Percentiles rank a stretch among this genome's conserved stretches.
phyloP scores from a whole-genome alignment of 2,888 invertebrate genomes.

The Andrena marginata region DNA sequence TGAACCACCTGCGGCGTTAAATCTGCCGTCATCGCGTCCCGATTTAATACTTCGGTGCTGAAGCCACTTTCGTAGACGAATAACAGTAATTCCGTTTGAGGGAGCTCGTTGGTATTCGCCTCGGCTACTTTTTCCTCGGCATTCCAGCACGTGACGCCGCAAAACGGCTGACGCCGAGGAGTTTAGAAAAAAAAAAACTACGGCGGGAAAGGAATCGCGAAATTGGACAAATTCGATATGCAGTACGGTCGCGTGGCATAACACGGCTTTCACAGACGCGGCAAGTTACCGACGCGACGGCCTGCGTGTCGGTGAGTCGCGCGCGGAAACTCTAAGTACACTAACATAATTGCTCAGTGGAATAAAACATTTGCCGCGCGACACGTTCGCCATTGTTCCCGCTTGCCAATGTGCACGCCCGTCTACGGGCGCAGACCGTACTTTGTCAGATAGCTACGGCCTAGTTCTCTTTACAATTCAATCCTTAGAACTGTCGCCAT shows the following conservation, averaged over 20 bases:
- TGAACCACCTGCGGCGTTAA: slow-evolving; percentile 1
- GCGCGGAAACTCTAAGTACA: slow-evolving; percentile 48
- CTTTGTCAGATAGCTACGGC: slow-evolving; percentile 58
- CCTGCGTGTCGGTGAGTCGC: slow-evolving; percentile 9
- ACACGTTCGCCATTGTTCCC: slow-evolving; percentile 56
- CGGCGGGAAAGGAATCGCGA: background rate
- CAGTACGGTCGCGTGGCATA: slow-evolving; percentile 13
- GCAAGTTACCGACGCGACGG: slow-evolving; percentile 22
- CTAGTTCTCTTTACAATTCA: slow-evolving; percentile 68
- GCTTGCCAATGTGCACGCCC: slow-evolving; percentile 48
- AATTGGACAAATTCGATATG: slow-evolving; percentile 3
- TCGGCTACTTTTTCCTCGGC: background rate
- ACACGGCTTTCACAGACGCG: background rate
- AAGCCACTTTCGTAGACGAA: too few relatives aligned
- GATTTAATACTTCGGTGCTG: too few relatives aligned
- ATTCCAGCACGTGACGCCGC: slow-evolving; percentile 8
- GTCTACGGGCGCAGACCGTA: slow-evolving; percentile 36
- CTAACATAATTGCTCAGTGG: slow-evolving; percentile 56
- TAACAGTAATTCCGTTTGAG: too few relatives aligned
- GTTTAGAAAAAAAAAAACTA: too few relatives aligned
- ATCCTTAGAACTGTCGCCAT: slow-evolving; percentile 62
- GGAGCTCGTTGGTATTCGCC: too few relatives aligned
- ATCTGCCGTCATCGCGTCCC: too few relatives aligned
- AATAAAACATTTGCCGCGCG: slow-evolving; percentile 57
- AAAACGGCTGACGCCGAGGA: background rate